A percentile compares a stretch with the other conserved stretches of the same genome.
These are phyloP conservation scores for Nesidiocoris tenuis DNA, from an alignment of 2,888 invertebrate species.

Conservation along the genomic window DNA sequence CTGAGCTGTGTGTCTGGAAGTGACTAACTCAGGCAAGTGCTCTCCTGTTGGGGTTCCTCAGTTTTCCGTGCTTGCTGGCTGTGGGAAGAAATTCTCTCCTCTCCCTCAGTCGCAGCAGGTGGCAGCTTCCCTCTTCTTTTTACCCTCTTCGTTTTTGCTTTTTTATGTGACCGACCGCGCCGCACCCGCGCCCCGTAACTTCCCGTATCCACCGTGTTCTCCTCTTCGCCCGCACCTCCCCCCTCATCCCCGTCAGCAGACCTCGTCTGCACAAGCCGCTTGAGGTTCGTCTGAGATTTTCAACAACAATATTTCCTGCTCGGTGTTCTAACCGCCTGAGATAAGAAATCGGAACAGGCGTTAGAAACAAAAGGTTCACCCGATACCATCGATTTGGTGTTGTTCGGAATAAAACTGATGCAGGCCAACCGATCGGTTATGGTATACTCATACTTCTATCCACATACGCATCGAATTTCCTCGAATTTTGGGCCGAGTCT, in stretches of 20 bases:
- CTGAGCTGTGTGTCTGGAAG: too few species aligned
- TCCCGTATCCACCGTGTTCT: neutral
- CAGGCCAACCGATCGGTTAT: too few species aligned
- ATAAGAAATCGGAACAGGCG: neutral
- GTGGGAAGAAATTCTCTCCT: neutral
- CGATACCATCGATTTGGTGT: too few species aligned
- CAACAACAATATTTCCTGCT: neutral
- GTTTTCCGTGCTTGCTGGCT: neutral
- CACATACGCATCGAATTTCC: too few species aligned
- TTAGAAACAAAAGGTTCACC: too few species aligned
- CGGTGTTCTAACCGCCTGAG: neutral
- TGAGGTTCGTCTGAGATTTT: neutral
- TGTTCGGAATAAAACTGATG: too few species aligned
- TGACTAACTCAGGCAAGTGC: neutral
- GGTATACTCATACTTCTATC: too few species aligned
- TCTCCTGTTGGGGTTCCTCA: neutral
- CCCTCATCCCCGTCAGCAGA: too few species aligned
- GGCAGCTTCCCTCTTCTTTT: neutral
- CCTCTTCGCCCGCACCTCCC: too few species aligned
- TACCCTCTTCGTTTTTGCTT: neutral
- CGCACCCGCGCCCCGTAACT: neutral
- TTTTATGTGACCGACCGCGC: neutral
- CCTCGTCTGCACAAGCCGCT: too few species aligned
- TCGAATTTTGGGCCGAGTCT: too few species aligned
- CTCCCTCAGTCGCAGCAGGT: neutral